Base-by-base conservation (phyloP, 2,888 invertebrate genomes). In the Torymus auratus region DNA sequence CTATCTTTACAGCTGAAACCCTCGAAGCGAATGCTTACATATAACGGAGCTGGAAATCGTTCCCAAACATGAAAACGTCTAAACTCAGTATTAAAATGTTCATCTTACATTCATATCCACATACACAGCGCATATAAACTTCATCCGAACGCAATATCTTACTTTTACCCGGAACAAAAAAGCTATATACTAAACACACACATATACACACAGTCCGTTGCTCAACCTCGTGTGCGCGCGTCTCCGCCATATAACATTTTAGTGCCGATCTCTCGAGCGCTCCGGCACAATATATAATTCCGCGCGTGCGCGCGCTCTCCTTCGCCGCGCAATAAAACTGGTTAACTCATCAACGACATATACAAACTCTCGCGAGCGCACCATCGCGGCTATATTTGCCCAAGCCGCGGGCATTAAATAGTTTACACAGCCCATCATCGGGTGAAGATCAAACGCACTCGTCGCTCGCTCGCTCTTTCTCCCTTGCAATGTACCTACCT, bases 291-390 rank as follows among this genome's bases (percentile, higher is more conserved):
- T 41, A 41, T 41, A 41, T 62, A 55, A 68, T 68, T 23, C 14
- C 67, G n/a, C 13, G 7, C 15, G 4, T 50, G 20, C 65, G 10
- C 50, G 13, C 65, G 13, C 62, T 64, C 61, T 41, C 55, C 41
- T 64, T 67, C 56, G 14, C 14, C n/a, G 23, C 15, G 72, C 69
- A 77, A 77, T 77, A 71, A 77, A 77, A 77, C 77, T 71, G 77
- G 75, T 76, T 68, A 76, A 77, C 55, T 71, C 70, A 50, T 77
- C 77, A 53, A 55, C 68, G 68, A 68, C 75, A 67, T 73, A 41
- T 7, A 41, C 41, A 41, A 41, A 41, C 41, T 5, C 17, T 7
- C 1, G 61, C 52, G n/a, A 11, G 20, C 2, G 58, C 61, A 14
- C n/a, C n/a, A 20, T 2, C 41, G 41, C 23, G 28, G 41, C 14